These are phyloP conservation scores for Cyphomyrus plagiostoma DNA, from an alignment of 2,113 vertebrate genomes.

Conservation along the genomic window DNA sequence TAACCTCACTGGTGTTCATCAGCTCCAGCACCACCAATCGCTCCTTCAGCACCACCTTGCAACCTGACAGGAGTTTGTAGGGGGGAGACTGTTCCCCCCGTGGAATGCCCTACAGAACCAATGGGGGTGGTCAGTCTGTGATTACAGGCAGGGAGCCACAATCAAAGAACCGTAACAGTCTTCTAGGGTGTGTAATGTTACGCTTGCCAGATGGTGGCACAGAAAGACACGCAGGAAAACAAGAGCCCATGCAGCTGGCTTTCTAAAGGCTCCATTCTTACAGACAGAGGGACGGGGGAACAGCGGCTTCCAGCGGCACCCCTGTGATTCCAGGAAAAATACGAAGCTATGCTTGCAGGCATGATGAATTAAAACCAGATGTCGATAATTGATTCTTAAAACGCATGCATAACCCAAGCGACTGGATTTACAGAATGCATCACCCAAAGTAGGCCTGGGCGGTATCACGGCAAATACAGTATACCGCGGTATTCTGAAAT, in stretches of 20 bases:
- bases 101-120: constrained; percentile 42
- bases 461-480: too few relatives aligned
- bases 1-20: constrained; percentile 87
- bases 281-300: background rate
- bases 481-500: too few relatives aligned
- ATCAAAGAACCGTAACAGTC: background rate
- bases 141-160: background rate
- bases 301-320: background rate
- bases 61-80: constrained; percentile 73
- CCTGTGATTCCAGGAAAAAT: background rate
- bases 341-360: background rate
- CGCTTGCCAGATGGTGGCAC: background rate
- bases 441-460: background rate
- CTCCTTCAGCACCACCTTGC: constrained; percentile 79
- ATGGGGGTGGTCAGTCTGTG: background rate
- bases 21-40: constrained; percentile 80
- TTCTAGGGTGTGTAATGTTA: background rate
- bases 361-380: background rate
- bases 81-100: constrained; percentile 71
- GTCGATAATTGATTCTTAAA: background rate
- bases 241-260: background rate
- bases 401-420: background rate
- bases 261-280: background rate
- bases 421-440: background rate
- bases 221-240: constrained; percentile 17